phyloP scores from a whole-genome alignment of 1,140 invertebrate species.

The Drosophila littoralis region DNA sequence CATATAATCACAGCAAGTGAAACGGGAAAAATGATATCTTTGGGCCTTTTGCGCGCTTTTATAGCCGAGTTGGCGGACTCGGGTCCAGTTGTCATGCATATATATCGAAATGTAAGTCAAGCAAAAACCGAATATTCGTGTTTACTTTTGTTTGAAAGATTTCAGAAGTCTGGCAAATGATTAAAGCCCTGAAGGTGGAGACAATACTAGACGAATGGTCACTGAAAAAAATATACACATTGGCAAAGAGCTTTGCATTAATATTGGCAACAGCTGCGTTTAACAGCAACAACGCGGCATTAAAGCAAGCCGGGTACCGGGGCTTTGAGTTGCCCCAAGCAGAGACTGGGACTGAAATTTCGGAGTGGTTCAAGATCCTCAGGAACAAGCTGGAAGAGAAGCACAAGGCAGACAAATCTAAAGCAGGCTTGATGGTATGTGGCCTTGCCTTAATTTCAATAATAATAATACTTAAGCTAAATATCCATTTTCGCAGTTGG shows the following conservation, averaged over 20 bases:
- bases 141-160: constrained; percentile 31
- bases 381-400: constrained; percentile 51
- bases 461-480: not conserved
- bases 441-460: not conserved
- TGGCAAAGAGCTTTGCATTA: constrained; percentile 48
- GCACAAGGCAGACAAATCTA: constrained; percentile 29
- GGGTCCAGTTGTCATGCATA: constrained; percentile 44
- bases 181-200: constrained; percentile 36
- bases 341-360: constrained; percentile 26
- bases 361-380: constrained; percentile 52
- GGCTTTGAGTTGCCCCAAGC: constrained; percentile 53
- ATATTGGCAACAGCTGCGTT: constrained; percentile 49
- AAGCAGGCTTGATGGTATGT: constrained; percentile 33
- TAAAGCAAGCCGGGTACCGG: constrained; percentile 56
- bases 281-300: constrained; percentile 31
- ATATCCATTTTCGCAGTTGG: constrained; percentile 32
- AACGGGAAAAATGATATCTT: constrained; percentile 62
- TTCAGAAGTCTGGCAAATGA: constrained; percentile 58
- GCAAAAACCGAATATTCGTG: not conserved
- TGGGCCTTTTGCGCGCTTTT: constrained; percentile 49
- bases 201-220: constrained; percentile 52
- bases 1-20: constrained; percentile 62
- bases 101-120: constrained; percentile 59
- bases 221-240: constrained; percentile 36
- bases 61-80: constrained; percentile 30